Evolutionary conservation across 2,797 vertebrate genomes (phyloP), one percentile per base, ranked within the genome.

Genomic region (Pseudochromis fuscus): DNA sequence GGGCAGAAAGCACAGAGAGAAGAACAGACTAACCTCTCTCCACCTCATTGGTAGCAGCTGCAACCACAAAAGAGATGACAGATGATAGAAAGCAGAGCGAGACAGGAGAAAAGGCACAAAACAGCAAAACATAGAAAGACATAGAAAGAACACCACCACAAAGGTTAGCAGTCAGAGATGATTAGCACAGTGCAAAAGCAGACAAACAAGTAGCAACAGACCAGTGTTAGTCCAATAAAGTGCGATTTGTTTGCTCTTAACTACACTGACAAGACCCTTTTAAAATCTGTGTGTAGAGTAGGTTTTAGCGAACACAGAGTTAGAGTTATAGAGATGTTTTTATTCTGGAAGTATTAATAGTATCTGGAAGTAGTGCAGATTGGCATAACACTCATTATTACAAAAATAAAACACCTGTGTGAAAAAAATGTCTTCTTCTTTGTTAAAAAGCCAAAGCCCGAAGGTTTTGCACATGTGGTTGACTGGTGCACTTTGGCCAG

Each of bases 21-120:
- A 88, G 74, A 90, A 92, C 93, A 94, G 86, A 99, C 98, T 98
- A 94, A 99, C 97, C 98, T 99, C 98, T 98, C 95, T 99, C 97
- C 97, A 99, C 98, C 95, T 98, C 97, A 98, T 98, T 99, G 95
- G 97, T 97, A 96, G 96, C 97, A 96, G 97, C 97, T 95, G 98
- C 95, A 96, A 96, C 96, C 94, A 95, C 95, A 95, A 84, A 48
- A 83, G 60, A 73, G 51, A 93, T 64, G 64, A 86, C 52, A 85
- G 73, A 85, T 86, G 82, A 89, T 40, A 85, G 83, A 85, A 82
- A 90, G 84, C 81, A 90, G 85, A 91, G 82, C 85, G 37, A 89
- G 75, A 89, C 65, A 71, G 40, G 61, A 71, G 79, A 64, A 69
- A 79, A 72, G 71, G 84, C 72, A 86, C 50, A 73, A 56, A 72